Evolutionary conservation across 1,140 invertebrate genomes (phyloP).

Genomic region (Drosophila equinoxialis): DNA sequence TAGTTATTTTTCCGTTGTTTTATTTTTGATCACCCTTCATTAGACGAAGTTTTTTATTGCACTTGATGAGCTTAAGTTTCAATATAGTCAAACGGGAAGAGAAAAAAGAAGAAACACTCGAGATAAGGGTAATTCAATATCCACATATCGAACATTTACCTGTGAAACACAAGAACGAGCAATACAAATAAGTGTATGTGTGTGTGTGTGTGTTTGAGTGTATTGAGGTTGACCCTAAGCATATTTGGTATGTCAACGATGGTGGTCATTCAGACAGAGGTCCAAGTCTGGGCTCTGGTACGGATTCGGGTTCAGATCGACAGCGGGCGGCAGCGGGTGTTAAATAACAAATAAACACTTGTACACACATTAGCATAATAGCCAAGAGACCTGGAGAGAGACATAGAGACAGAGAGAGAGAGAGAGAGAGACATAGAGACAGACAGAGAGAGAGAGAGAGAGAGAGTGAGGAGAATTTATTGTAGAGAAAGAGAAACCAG

Average conservation of each 20-base stretch:
- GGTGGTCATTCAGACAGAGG: conserved; percentile 58
- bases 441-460: conserved; percentile 20
- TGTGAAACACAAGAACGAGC: conserved; percentile 16
- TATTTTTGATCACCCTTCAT: background rate
- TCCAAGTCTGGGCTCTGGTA: background rate
- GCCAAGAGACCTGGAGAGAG: conserved; percentile 13
- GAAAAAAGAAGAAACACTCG: conserved; percentile 1
- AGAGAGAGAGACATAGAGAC: background rate
- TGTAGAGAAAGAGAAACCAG: conserved; percentile 50
- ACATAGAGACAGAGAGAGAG: conserved; percentile 1
- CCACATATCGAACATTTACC: conserved; percentile 16
- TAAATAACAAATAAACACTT: conserved; percentile 82
- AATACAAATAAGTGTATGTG: conserved; percentile 15
- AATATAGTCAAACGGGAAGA: background rate
- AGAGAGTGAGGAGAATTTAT: conserved; percentile 46
- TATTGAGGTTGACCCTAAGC: conserved; percentile 26
- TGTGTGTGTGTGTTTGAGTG: no score
- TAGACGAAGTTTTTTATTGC: background rate
- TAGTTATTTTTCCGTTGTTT: background rate
- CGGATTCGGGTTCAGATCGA: conserved; percentile 14
- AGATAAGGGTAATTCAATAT: conserved; percentile 15
- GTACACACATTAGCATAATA: conserved; percentile 69
- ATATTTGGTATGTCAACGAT: conserved; percentile 43
- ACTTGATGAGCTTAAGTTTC: conserved; percentile 9
- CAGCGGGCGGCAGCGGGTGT: conserved; percentile 55